Conservation (phyloP, 2,888 invertebrate genomes). For the Aromia moschata region DNA sequence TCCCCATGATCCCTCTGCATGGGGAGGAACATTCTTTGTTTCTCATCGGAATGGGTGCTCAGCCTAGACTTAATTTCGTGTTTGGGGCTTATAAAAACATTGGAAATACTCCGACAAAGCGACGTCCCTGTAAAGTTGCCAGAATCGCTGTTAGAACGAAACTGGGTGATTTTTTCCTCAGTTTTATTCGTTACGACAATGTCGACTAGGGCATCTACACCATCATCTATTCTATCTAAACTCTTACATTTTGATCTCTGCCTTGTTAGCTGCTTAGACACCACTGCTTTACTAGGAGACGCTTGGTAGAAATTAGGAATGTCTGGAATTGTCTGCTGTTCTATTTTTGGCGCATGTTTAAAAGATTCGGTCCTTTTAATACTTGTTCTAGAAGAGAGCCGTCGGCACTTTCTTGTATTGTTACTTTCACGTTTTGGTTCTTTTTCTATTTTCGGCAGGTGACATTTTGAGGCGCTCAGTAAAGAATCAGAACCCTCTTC, state of each 20-base stretch:
- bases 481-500: constrained; percentile 78
- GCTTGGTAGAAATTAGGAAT: constrained; percentile 40
- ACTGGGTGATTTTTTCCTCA: constrained; percentile 28
- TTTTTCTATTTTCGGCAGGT: constrained; percentile 19
- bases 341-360: constrained; percentile 30
- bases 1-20: constrained; percentile 54
- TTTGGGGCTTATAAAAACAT: constrained; percentile 35
- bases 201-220: constrained; percentile 76
- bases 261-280: constrained; percentile 26
- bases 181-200: constrained; percentile 70
- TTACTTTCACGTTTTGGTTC: constrained; percentile 61
- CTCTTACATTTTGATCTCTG: constrained; percentile 70
- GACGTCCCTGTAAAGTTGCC: constrained; percentile 50
- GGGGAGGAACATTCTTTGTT: constrained; percentile 59
- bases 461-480: constrained; percentile 69
- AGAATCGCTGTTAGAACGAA: constrained; percentile 53
- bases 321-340: constrained; percentile 31
- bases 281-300: constrained; percentile 30
- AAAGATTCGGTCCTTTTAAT: constrained; percentile 50
- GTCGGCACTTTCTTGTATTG: constrained; percentile 43
- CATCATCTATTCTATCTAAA: constrained; percentile 78
- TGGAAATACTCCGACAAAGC: constrained; percentile 51
- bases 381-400: constrained; percentile 33
- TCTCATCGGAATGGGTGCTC: constrained; percentile 53
- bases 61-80: constrained; percentile 38